Evolutionary conservation across 2,113 vertebrate species (phyloP), one percentile per base, ranked within the genome.

Genomic region (Tamias sibiricus): DNA sequence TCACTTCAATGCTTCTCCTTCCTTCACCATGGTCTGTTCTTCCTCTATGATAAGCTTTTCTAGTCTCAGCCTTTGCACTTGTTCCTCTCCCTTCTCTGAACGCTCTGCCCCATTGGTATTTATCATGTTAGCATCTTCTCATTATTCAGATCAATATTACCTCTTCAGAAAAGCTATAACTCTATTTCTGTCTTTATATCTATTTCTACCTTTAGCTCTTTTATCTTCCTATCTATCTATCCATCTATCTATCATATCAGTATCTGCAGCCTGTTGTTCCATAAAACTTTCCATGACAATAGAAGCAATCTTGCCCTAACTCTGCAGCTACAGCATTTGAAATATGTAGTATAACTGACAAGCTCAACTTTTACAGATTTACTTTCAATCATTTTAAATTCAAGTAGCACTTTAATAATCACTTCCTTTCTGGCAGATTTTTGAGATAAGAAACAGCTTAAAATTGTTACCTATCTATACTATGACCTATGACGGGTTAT

Each of bases 381-480:
- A 68, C 42, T 30, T 66, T 77, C n/a, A 35, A 69, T 62, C 17
- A 22, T 11, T 76, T 89, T 89, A 89, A 79, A 89, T 79, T 92
- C 49, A 81, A 75, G 57, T 59, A 68, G 6, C 75, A 19, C 16
- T 57, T 77, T 82, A 85, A 90, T 54, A 32, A 66, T 2, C 32
- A 83, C 26, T 64, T 90, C 80, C 16, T 42, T 19, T 10, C 47
- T 40, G 76, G 8, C 68, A 47, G 6, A 44, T 64, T 87, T 49
- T 42, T 81, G 54, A 95, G 62, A n/a, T 83, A 76, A 93, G 49
- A 52, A 72, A 42, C 52, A 59, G 68, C 92, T 94, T 44, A 90
- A 90, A 90, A 49, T 77, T 86, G n/a, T 71, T 75, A 68, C 12
- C 17, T 74, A 79, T 68, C 12, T 32, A 42, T 47, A 47, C 3